Conservation (phyloP, 2,888 invertebrate species). For the Mamestra brassicae region DNA sequence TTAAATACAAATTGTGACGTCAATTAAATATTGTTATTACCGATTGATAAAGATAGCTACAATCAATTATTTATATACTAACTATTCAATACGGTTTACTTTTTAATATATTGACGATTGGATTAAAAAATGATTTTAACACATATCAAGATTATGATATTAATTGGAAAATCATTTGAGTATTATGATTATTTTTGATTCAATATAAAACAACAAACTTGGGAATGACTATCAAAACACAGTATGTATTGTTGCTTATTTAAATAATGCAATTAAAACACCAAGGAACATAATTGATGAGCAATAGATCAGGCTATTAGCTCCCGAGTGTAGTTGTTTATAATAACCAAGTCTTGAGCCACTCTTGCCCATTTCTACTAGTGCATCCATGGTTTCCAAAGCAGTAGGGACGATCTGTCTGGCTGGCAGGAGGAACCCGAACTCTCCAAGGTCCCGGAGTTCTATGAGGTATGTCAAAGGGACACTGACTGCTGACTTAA, state of each 20-base stretch:
- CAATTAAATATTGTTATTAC: not conserved
- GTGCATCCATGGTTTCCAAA: constrained; percentile 91
- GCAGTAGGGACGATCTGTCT: constrained; percentile 90
- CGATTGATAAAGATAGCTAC: not conserved
- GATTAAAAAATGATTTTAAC: not conserved
- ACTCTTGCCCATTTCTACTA: constrained; percentile 85
- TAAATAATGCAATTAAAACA: constrained; percentile 51
- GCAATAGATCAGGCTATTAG: constrained; percentile 63
- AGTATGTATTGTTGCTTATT: constrained; percentile 6
- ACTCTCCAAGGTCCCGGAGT: constrained; percentile 90
- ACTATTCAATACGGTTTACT: too few species aligned
- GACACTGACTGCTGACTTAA: constrained; percentile 86
- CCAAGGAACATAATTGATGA: constrained; percentile 64
- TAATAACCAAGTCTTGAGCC: constrained; percentile 75
- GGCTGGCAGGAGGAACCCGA: constrained; percentile 91
- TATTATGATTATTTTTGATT: not conserved
- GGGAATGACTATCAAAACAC: not conserved
- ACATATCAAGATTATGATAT: not conserved
- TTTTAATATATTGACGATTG: too few species aligned
- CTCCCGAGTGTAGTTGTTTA: constrained; percentile 59
- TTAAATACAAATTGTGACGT: not conserved
- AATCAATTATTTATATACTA: not conserved
- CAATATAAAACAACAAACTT: not conserved
- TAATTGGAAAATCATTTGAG: not conserved
- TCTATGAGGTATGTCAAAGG: constrained; percentile 91